Percentiles rank a stretch among this genome's conserved stretches.
These are phyloP conservation scores for Agrochola circellaris DNA, from an alignment of 2,888 invertebrate species.

Conservation along the genomic window DNA sequence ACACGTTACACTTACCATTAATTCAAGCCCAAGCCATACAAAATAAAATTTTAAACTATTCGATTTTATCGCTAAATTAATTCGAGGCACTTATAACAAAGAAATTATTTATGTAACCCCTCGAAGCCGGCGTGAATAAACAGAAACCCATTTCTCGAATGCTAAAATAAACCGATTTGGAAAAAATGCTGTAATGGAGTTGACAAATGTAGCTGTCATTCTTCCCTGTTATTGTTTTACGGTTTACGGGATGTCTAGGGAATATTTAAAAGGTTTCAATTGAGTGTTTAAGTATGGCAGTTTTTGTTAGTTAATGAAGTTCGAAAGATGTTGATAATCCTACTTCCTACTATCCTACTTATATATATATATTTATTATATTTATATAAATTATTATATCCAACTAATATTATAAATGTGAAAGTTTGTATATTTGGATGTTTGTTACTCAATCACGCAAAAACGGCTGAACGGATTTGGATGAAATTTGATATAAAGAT, in stretches of 20 bases:
- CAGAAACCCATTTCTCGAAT: constrained; percentile 77
- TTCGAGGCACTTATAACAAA: constrained; percentile 62
- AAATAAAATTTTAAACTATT: constrained; percentile 58
- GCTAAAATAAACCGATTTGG: constrained; percentile 79
- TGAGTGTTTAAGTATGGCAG: constrained; percentile 22
- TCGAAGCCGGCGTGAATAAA: constrained; percentile 75
- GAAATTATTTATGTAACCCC: constrained; percentile 74
- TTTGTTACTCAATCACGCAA: too few species aligned
- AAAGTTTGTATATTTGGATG: too few species aligned
- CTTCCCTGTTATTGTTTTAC: constrained; percentile 56
- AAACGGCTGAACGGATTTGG: too few species aligned
- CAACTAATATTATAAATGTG: too few species aligned
- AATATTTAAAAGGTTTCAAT: constrained; percentile 55
- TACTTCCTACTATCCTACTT: too few species aligned
- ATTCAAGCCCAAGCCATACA: constrained; percentile 8
- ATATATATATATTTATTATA: too few species aligned
- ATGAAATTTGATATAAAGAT: too few species aligned
- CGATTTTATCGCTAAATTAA: constrained; percentile 50
- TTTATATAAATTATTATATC: too few species aligned
- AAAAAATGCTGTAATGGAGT: constrained; percentile 75
- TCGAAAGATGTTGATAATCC: not conserved
- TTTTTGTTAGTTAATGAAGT: not conserved
- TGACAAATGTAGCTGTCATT: constrained; percentile 66
- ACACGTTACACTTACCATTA: not conserved
- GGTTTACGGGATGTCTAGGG: constrained; percentile 36